Conservation (phyloP, 2,113 vertebrate genomes). For the Indri indri region DNA sequence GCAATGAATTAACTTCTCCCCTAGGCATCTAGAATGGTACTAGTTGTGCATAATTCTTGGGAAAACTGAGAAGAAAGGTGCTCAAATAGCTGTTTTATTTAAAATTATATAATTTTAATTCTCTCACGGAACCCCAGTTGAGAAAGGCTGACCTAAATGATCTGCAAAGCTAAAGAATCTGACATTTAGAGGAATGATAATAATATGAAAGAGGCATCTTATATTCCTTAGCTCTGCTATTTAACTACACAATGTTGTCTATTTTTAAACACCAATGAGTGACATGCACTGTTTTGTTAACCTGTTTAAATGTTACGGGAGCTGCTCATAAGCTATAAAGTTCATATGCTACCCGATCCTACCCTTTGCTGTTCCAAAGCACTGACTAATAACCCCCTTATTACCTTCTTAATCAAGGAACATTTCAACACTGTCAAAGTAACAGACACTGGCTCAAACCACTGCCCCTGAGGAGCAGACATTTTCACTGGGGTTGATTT, state of each 20-base stretch:
- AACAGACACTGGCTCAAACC: slow-evolving; percentile 72
- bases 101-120: slow-evolving; percentile 53
- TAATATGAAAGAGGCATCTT: slow-evolving; percentile 68
- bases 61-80: slow-evolving; percentile 5
- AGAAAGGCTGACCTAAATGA: slow-evolving; percentile 54
- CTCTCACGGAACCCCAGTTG: slow-evolving; percentile 26
- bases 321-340: slow-evolving; percentile 69
- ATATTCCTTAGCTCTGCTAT: slow-evolving; percentile 66
- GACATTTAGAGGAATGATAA: slow-evolving; percentile 64
- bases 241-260: slow-evolving; percentile 70
- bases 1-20: neutral
- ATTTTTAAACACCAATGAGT: slow-evolving; percentile 69
- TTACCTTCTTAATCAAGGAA: slow-evolving; percentile 80
- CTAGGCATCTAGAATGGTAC: neutral
- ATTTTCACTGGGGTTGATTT: slow-evolving; percentile 77
- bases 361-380: slow-evolving; percentile 51
- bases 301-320: slow-evolving; percentile 73
- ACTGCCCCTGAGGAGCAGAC: slow-evolving; percentile 77
- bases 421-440: slow-evolving; percentile 70
- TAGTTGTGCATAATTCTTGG: neutral
- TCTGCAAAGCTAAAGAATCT: slow-evolving; percentile 64
- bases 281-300: slow-evolving; percentile 59
- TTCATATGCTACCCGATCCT: slow-evolving; percentile 71
- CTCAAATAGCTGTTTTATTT: slow-evolving; percentile 19
- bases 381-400: slow-evolving; percentile 76